Conservation (phyloP, 1,140 invertebrate genomes). For the Limonius californicus region DNA sequence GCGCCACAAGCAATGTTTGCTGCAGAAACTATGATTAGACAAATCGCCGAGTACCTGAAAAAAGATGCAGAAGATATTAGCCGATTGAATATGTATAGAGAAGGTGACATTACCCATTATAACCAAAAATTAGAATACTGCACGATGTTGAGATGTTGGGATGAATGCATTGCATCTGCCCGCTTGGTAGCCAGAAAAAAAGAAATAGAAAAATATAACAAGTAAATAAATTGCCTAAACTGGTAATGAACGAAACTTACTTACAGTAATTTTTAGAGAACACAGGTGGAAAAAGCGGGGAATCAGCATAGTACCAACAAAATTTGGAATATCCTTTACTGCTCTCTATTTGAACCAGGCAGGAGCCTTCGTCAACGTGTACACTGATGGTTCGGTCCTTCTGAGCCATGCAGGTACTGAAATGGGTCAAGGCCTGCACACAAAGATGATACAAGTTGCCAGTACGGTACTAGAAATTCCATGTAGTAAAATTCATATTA, state of each 20-base stretch:
- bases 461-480: constrained; percentile 71
- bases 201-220: constrained; percentile 69
- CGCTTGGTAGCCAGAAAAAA: constrained; percentile 60
- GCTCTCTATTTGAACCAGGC: constrained; percentile 82
- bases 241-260: background rate
- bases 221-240: constrained; percentile 45
- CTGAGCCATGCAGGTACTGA: constrained; percentile 87
- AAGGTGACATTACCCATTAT: constrained; percentile 76
- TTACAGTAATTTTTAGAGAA: constrained; percentile 49
- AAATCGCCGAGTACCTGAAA: constrained; percentile 70
- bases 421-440: constrained; percentile 95
- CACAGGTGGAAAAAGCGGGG: constrained; percentile 88
- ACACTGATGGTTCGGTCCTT: constrained; percentile 88
- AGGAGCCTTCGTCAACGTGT: constrained; percentile 85
- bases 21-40: constrained; percentile 71
- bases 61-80: constrained; percentile 55
- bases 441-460: constrained; percentile 90
- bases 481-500: constrained; percentile 76
- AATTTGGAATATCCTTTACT: constrained; percentile 88
- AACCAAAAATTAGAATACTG: constrained; percentile 72
- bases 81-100: constrained; percentile 74
- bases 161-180: constrained; percentile 71
- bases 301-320: constrained; percentile 81
- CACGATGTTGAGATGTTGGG: constrained; percentile 75
- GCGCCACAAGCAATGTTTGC: constrained; percentile 87